These are phyloP conservation scores for Rhea americana DNA, from an alignment of 2,113 vertebrate genomes.

Conservation along the genomic window DNA sequence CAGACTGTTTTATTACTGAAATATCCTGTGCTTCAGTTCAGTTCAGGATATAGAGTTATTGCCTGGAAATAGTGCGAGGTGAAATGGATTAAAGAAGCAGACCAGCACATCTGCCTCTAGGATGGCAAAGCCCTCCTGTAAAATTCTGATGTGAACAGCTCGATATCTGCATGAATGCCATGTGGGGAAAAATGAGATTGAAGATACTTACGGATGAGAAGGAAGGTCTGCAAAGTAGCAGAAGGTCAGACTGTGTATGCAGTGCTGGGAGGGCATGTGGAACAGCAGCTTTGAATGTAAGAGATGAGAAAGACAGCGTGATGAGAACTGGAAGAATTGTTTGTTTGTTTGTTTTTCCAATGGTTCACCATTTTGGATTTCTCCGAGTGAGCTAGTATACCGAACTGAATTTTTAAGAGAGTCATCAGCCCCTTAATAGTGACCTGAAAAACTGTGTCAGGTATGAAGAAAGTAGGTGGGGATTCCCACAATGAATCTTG, in stretches of 20 bases:
- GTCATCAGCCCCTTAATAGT: background rate
- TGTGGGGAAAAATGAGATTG: background rate
- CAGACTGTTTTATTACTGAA: constrained; percentile 22
- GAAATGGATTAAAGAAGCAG: constrained; percentile 54
- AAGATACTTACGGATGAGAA: background rate
- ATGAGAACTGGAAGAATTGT: background rate
- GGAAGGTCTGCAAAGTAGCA: background rate
- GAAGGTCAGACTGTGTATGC: background rate
- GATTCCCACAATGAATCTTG: background rate
- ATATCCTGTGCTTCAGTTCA: background rate
- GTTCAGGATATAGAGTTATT: constrained; percentile 40
- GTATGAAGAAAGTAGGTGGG: background rate
- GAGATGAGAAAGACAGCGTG: background rate
- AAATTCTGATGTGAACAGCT: background rate
- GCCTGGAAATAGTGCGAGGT: constrained; percentile 56
- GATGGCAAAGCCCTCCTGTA: background rate
- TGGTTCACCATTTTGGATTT: background rate
- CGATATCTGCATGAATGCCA: background rate
- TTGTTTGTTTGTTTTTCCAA: background rate
- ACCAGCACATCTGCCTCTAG: constrained; percentile 23
- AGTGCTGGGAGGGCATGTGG: background rate
- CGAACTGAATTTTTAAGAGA: background rate
- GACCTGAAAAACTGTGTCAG: background rate
- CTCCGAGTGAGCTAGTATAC: background rate
- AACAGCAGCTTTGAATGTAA: background rate